phyloP scores from a whole-genome alignment of 2,888 invertebrate species.

The Epicampocera succincta region DNA sequence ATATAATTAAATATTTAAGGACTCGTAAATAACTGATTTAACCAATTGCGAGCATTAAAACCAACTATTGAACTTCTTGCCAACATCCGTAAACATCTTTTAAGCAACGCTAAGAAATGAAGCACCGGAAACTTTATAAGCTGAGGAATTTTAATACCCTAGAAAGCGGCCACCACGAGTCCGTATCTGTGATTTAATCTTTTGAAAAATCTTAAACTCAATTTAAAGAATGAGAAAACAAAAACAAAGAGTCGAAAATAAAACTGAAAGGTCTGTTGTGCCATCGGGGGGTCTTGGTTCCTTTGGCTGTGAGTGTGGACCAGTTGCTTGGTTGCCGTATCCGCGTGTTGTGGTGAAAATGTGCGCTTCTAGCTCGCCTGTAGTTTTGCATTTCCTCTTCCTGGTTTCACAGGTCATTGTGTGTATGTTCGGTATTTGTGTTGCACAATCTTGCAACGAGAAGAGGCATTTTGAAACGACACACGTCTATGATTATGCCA shows the following conservation, averaged over 20 bases:
- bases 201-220: slow-evolving; percentile 54
- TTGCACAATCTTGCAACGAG: slow-evolving; percentile 68
- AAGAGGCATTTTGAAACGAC: too few relatives aligned
- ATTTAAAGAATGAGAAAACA: slow-evolving; percentile 38
- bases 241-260: slow-evolving; percentile 1
- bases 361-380: neutral
- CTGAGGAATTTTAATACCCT: slow-evolving; percentile 5
- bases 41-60: slow-evolving; percentile 2
- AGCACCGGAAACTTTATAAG: neutral
- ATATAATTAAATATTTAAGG: neutral
- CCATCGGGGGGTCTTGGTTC: slow-evolving; percentile 48
- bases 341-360: slow-evolving; percentile 20
- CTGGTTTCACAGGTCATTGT: neutral
- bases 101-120: slow-evolving; percentile 1
- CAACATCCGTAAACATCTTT: slow-evolving; percentile 55
- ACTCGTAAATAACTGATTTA: too few relatives aligned
- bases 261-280: slow-evolving; percentile 24
- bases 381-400: slow-evolving; percentile 43
- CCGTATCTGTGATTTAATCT: slow-evolving; percentile 60
- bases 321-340: slow-evolving; percentile 17
- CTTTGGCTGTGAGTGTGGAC: slow-evolving; percentile 30
- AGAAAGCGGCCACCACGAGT: neutral
- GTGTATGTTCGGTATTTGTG: slow-evolving; percentile 67
- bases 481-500: too few relatives aligned
- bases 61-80: neutral